Evolutionary conservation across 2,888 invertebrate species (phyloP).

Genomic region (Papilio demoleus): DNA sequence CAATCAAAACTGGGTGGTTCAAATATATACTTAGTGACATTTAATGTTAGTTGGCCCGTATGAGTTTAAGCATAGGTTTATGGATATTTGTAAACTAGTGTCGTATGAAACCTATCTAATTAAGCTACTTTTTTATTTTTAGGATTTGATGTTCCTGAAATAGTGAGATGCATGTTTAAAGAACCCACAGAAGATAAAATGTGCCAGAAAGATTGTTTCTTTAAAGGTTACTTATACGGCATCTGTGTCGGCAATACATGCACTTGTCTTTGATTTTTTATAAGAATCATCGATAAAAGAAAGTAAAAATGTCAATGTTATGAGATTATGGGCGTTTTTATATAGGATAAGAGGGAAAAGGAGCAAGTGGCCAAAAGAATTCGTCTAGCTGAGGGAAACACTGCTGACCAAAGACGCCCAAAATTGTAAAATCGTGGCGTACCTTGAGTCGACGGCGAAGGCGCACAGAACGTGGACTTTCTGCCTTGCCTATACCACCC

Average conservation of each 20-base stretch:
- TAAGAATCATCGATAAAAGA: background rate
- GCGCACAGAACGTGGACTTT: no score
- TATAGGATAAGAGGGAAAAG: no score
- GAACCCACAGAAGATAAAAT: conserved; percentile 64
- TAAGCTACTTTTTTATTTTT: conserved; percentile 44
- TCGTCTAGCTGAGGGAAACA: no score
- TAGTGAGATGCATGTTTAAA: conserved; percentile 59
- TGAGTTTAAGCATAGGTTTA: background rate
- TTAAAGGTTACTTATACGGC: conserved; percentile 74
- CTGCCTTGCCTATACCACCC: no score
- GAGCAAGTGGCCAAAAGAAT: no score
- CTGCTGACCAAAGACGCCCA: no score
- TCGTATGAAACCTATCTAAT: background rate
- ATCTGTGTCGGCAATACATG: conserved; percentile 68
- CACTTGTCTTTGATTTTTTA: conserved; percentile 63
- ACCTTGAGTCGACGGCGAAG: no score
- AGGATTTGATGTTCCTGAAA: conserved; percentile 51
- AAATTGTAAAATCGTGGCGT: no score
- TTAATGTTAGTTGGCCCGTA: no score
- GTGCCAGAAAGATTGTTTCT: conserved; percentile 70
- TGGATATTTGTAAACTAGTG: background rate
- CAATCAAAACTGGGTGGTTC: background rate
- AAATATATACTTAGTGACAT: no score
- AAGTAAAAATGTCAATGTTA: background rate
- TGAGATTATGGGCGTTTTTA: background rate